A percentile compares a stretch with the other conserved stretches of the same genome.
Conservation (phyloP, 2,888 invertebrate genomes). For the Torymus tubicola region DNA sequence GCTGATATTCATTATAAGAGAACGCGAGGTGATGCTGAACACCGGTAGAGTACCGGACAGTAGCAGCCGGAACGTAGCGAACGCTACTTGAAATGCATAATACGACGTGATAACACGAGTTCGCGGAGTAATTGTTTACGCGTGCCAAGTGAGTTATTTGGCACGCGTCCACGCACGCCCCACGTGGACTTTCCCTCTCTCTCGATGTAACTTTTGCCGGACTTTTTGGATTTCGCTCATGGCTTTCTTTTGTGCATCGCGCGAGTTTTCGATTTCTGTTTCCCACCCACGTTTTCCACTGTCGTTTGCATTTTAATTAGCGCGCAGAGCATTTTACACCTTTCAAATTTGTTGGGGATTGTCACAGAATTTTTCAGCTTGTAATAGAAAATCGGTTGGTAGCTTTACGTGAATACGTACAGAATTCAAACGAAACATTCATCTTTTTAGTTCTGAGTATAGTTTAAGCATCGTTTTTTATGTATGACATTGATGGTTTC, state of each 20-base stretch:
- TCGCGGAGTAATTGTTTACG: slow-evolving; percentile 73
- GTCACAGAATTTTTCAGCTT: too few relatives aligned
- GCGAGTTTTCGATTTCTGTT: neutral
- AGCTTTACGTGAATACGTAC: too few relatives aligned
- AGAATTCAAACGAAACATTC: too few relatives aligned
- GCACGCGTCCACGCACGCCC: slow-evolving; percentile 66
- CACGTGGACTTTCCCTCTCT: slow-evolving; percentile 30
- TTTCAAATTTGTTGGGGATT: neutral
- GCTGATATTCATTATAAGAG: too few relatives aligned
- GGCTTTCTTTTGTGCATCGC: neutral
- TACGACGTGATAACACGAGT: slow-evolving; percentile 68
- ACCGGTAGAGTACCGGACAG: neutral
- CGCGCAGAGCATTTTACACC: neutral
- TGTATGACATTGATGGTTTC: too few relatives aligned
- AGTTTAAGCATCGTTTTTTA: too few relatives aligned
- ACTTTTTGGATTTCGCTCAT: slow-evolving; percentile 28
- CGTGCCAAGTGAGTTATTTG: slow-evolving; percentile 75
- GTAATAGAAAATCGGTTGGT: too few relatives aligned
- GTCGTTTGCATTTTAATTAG: slow-evolving; percentile 42
- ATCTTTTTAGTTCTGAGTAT: too few relatives aligned
- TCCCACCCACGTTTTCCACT: neutral
- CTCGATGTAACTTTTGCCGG: neutral
- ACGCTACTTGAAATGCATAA: slow-evolving; percentile 62
- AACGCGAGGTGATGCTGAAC: neutral
- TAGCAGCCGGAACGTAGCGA: slow-evolving; percentile 1